Base-by-base conservation (phyloP, 2,797 vertebrate species). In the Tenualosa thibaudeaui region DNA sequence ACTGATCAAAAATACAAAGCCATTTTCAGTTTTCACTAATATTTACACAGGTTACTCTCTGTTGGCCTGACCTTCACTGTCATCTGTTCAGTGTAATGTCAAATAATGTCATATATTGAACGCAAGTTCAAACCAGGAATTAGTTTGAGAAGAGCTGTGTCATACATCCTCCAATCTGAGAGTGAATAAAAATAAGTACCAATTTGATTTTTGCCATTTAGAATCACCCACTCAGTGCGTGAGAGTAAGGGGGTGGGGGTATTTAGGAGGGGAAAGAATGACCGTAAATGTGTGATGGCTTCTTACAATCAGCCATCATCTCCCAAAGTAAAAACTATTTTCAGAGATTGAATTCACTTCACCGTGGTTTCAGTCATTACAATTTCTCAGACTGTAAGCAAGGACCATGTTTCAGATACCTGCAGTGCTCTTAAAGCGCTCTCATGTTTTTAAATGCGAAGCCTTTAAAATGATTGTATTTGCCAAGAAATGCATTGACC, bases 1-100 rank as follows among this genome's bases (percentile, higher is more conserved):
- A 31, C 26, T 3, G 8, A 68, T 71, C 26, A 40, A 71, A 71
- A 71, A 71, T 71, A 12, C 26, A 37, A 31, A 71, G 6, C 12
- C 31, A 37, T 8, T 68, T 31, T 26, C 22, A 26, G 26, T 71
- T 31, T 71, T 17, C 8, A 71, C 65, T 19, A 71, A 71, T 71
- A 71, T 71, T 43, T 43, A 78, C 71, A 78, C 13, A 17, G 68
- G 40, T 78, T 40, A 78, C 71, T 43, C 37, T 78, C 71, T 78
- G 17, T 13, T 37, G 19, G 15, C 17, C 31, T 17, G 68, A 75
- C 5, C 3, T 75, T 43, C 15, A 75, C 31, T 17, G 40, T 17
- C 12, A 4, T 19, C 68, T 40, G 68, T 75, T 40, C 15, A 75
- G 40, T 9, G 26, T 13, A 13, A 68, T 68, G 26, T 31, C 3